Conservation (phyloP, 2,113 vertebrate genomes). For the Poeciliopsis prolifica region DNA sequence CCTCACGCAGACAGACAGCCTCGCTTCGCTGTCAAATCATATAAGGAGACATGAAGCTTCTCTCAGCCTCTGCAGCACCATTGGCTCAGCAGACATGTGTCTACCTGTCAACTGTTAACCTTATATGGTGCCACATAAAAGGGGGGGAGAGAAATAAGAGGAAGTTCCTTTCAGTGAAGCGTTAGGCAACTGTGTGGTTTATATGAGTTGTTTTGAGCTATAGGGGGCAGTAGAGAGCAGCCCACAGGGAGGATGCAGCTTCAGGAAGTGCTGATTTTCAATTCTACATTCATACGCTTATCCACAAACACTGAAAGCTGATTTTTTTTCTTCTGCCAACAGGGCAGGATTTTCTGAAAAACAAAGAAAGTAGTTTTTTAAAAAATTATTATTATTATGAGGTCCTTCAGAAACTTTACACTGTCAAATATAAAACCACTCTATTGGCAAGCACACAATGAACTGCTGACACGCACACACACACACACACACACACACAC, state of each 20-base stretch:
- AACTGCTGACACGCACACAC: slow-evolving; percentile 5
- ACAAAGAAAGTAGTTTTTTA: background rate
- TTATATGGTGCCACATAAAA: slow-evolving; percentile 66
- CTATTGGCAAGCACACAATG: background rate
- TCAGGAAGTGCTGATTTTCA: slow-evolving; percentile 54
- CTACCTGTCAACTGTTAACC: slow-evolving; percentile 60
- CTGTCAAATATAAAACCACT: background rate
- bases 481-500: no score
- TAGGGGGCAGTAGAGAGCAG: slow-evolving; percentile 61
- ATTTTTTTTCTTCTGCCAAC: background rate
- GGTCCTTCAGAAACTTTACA: background rate
- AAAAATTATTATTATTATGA: background rate
- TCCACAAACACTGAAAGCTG: background rate
- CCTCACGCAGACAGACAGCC: slow-evolving; percentile 40
- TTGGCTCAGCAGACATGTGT: background rate
- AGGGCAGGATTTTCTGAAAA: background rate
- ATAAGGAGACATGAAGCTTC: slow-evolving; percentile 16
- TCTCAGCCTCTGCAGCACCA: slow-evolving; percentile 1
- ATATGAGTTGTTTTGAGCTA: slow-evolving; percentile 17
- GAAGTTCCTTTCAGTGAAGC: slow-evolving; percentile 48
- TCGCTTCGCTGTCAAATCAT: slow-evolving; percentile 1
- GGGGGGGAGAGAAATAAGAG: slow-evolving; percentile 26
- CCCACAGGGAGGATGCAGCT: slow-evolving; percentile 22
- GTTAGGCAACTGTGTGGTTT: slow-evolving; percentile 39
- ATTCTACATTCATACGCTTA: slow-evolving; percentile 23